phyloP scores from a whole-genome alignment of 2,113 vertebrate species.

The Rynchops niger region DNA sequence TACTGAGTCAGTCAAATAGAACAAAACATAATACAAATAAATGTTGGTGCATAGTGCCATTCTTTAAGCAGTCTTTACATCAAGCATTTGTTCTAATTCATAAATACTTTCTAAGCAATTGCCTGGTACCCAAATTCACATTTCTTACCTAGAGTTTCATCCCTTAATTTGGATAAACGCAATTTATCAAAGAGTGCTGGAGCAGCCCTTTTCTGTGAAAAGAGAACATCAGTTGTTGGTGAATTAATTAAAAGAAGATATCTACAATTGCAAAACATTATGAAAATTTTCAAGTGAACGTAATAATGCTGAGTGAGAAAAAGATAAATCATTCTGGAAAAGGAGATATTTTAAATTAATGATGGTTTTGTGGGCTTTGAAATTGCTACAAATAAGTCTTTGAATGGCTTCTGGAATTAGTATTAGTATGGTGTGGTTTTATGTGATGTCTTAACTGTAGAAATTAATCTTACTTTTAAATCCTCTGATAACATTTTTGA shows the following conservation, averaged over 20 bases:
- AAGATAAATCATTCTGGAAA: not conserved
- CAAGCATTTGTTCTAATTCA: not conserved
- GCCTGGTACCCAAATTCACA: not conserved
- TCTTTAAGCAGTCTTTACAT: not conserved
- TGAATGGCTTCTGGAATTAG: not conserved
- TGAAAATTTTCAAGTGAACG: not conserved
- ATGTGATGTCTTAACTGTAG: not conserved
- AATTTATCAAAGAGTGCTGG: not conserved
- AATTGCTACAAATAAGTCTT: not conserved
- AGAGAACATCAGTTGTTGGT: not conserved
- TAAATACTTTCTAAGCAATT: not conserved
- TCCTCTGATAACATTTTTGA: not conserved
- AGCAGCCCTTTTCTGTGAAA: not conserved
- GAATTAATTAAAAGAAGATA: not conserved
- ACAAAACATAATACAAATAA: not conserved
- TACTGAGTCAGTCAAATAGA: not conserved
- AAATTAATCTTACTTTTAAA: conserved; percentile 28
- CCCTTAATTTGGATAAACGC: not conserved
- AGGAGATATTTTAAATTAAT: not conserved
- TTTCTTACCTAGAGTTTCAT: not conserved
- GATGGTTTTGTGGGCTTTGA: not conserved
- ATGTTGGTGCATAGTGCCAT: not conserved
- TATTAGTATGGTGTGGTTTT: not conserved
- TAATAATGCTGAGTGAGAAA: not conserved
- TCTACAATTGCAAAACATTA: not conserved